phyloP scores from a whole-genome alignment of 2,888 invertebrate species.

The Beris chalybata region DNA sequence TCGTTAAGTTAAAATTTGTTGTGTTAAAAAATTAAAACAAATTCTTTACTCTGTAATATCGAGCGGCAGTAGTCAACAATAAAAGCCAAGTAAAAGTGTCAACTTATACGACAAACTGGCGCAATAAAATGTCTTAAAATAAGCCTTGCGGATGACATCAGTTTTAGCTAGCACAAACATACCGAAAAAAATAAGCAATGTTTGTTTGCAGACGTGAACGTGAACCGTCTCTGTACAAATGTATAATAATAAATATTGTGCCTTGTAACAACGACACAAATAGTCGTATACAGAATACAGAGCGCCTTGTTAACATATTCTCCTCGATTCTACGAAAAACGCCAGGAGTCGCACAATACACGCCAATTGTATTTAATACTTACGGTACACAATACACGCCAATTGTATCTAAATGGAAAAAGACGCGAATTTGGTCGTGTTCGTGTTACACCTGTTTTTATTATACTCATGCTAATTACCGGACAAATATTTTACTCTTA shows the following conservation, averaged over 20 bases:
- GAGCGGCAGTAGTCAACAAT: conserved; percentile 2
- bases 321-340: background rate
- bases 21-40: no score
- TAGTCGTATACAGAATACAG: background rate
- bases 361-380: background rate
- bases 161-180: background rate
- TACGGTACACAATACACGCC: background rate
- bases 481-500: no score
- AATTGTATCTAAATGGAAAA: background rate
- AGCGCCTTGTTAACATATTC: background rate
- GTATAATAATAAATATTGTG: background rate
- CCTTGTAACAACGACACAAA: background rate
- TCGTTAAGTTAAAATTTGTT: no score
- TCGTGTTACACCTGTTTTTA: no score
- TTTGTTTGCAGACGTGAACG: no score
- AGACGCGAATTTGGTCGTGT: no score
- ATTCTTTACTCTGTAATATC: no score
- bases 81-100: conserved; percentile 16
- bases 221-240: no score
- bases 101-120: background rate
- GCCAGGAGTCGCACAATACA: background rate
- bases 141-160: conserved; percentile 14
- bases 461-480: no score
- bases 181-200: conserved; percentile 6
- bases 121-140: conserved; percentile 21